Conservation (phyloP, 2,888 invertebrate species). For the Steinernema scapterisci region DNA sequence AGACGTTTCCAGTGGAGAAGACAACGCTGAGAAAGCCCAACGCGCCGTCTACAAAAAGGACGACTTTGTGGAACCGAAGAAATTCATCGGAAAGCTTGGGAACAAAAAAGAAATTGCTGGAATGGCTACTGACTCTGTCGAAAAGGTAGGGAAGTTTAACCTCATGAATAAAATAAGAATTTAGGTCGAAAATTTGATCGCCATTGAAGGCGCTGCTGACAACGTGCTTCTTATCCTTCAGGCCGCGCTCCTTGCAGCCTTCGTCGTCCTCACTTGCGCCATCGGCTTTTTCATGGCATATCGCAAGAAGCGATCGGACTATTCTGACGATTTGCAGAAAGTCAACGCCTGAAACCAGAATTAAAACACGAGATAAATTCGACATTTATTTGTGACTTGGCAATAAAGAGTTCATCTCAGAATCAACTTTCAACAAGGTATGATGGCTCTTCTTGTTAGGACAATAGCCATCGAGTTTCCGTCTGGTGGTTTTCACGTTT, state of each 20-base stretch:
- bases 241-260: constrained; percentile 35
- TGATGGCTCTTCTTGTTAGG: no score
- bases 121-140: background rate
- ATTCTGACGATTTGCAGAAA: constrained; percentile 35
- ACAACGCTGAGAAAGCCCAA: constrained; percentile 49
- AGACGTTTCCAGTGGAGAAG: constrained; percentile 53
- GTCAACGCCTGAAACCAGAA: background rate
- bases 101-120: background rate
- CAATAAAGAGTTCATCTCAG: no score
- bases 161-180: no score
- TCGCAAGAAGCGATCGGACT: constrained; percentile 29
- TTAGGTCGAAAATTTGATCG: constrained; percentile 52
- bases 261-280: constrained; percentile 37
- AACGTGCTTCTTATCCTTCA: constrained; percentile 54
- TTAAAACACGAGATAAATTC: no score
- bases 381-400: no score
- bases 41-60: background rate
- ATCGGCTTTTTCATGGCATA: constrained; percentile 39
- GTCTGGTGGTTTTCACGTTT: no score
- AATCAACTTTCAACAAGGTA: no score
- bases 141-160: background rate
- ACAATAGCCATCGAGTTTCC: no score
- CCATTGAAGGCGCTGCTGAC: constrained; percentile 56
- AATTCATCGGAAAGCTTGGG: background rate
- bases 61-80: background rate